Conservation (phyloP, 2,888 invertebrate genomes). For the Aquatica leii region DNA sequence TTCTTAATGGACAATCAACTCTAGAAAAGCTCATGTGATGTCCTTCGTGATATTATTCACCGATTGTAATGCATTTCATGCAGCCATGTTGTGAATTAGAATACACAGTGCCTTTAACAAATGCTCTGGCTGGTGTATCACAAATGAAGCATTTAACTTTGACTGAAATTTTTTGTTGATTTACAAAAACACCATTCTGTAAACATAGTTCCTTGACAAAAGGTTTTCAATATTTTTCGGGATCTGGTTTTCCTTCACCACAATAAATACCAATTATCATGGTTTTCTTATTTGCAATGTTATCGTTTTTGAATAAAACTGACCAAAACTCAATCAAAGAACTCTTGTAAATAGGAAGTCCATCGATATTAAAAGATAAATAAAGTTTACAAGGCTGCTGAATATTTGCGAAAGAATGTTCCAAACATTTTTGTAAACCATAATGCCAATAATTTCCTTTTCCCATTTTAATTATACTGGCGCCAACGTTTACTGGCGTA, state of each 20-base stretch:
- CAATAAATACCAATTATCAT: constrained; percentile 37
- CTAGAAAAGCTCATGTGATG: constrained; percentile 27
- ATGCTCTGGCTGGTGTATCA: constrained; percentile 39
- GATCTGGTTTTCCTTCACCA: no score
- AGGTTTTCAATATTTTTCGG: no score
- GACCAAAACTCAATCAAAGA: constrained; percentile 37
- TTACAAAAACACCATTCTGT: constrained; percentile 19
- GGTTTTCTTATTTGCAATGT: constrained; percentile 31
- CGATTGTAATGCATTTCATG: constrained; percentile 20
- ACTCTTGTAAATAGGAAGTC: constrained; percentile 30
- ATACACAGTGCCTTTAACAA: no score
- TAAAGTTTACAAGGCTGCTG: no score
- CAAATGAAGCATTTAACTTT: constrained; percentile 36
- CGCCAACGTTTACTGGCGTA: no score
- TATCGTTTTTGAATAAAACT: constrained; percentile 30
- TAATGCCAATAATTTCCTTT: no score
- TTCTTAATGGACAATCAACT: constrained; percentile 17
- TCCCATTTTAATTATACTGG: no score
- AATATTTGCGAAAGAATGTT: no score
- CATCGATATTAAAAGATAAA: constrained; percentile 35
- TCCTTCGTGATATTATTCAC: constrained; percentile 28
- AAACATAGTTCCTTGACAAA: no score
- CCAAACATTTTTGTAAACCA: no score
- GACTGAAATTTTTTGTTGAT: constrained; percentile 22
- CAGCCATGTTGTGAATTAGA: constrained; percentile 27